Percentiles rank a stretch among this genome's conserved stretches.
phyloP scores from a whole-genome alignment of 2,888 invertebrate genomes.

The Agelastica alni region DNA sequence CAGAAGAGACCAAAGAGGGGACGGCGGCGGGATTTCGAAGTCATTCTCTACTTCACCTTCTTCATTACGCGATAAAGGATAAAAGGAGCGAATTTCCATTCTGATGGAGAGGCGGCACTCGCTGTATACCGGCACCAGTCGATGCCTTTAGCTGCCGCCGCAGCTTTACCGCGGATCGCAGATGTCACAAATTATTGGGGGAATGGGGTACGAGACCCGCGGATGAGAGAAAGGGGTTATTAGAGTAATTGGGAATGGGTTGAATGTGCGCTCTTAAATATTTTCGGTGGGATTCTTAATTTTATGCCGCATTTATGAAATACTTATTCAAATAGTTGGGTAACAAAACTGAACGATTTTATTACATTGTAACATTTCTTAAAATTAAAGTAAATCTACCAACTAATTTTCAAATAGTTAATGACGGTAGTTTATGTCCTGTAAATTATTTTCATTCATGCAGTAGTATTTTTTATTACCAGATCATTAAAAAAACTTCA shows the following conservation, averaged over 20 bases:
- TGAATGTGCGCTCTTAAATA: constrained; percentile 23
- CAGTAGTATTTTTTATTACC: no score
- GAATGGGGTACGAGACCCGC: constrained; percentile 17
- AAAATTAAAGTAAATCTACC: no score
- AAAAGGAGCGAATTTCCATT: constrained; percentile 52
- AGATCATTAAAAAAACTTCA: no score
- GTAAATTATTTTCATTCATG: no score
- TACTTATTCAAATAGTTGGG: no score
- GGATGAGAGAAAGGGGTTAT: constrained; percentile 34
- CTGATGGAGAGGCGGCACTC: constrained; percentile 35
- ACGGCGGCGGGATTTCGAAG: constrained; percentile 40
- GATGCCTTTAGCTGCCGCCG: constrained; percentile 8
- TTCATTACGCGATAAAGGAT: constrained; percentile 53
- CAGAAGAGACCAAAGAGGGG: constrained; percentile 22
- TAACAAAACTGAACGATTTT: no score
- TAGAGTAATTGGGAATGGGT: constrained; percentile 36
- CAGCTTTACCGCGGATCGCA: constrained; percentile 45
- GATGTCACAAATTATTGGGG: constrained; percentile 51
- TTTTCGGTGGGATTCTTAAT: constrained; percentile 18
- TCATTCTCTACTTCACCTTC: constrained; percentile 48
- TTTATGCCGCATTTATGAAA: constrained; percentile 1
- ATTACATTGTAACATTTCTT: no score
- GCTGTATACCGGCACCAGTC: constrained; percentile 1
- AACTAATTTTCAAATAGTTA: no score
- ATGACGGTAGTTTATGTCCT: no score